These are phyloP conservation scores for Lithophane semibrunnea DNA, from an alignment of 2,888 invertebrate genomes.

Conservation along the genomic window DNA sequence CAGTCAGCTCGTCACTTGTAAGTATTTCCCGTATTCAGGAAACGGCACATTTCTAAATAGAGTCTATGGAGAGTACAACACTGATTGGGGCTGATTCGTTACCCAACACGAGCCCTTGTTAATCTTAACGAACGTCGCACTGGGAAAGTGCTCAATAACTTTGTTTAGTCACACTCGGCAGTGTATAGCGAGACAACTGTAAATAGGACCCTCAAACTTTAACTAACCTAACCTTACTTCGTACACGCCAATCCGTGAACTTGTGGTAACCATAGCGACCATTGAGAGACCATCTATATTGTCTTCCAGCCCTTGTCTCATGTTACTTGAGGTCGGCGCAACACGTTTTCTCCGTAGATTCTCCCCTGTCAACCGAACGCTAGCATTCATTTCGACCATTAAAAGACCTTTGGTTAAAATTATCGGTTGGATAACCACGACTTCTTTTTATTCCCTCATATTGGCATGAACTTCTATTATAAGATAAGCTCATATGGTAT, in stretches of 20 bases:
- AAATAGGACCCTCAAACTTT: slow-evolving; percentile 11
- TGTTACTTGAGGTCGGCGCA: not conserved
- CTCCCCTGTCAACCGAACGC: not conserved
- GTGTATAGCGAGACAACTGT: slow-evolving; percentile 30
- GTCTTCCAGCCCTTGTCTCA: not conserved
- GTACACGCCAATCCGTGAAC: not conserved
- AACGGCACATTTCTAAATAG: slow-evolving; percentile 25
- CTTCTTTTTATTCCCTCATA: not conserved
- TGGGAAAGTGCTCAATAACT: slow-evolving; percentile 63
- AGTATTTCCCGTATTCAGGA: slow-evolving; percentile 14
- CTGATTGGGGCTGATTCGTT: slow-evolving; percentile 70
- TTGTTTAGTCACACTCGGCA: slow-evolving; percentile 59
- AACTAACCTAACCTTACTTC: not conserved
- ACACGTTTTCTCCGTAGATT: not conserved
- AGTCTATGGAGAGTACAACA: slow-evolving; percentile 48
- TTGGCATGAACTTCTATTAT: not conserved
- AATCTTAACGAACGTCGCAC: slow-evolving; percentile 72
- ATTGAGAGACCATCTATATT: not conserved
- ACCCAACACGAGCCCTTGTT: slow-evolving; percentile 69
- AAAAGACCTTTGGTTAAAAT: too few species aligned
- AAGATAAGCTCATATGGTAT: not conserved
- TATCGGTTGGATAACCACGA: not conserved
- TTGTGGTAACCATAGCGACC: not conserved
- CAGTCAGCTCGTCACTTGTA: not conserved
- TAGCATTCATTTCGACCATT: not conserved